Evolutionary conservation across 2,888 invertebrate genomes (phyloP), one percentile per base, ranked within the genome.

Genomic region (Idaea straminata): DNA sequence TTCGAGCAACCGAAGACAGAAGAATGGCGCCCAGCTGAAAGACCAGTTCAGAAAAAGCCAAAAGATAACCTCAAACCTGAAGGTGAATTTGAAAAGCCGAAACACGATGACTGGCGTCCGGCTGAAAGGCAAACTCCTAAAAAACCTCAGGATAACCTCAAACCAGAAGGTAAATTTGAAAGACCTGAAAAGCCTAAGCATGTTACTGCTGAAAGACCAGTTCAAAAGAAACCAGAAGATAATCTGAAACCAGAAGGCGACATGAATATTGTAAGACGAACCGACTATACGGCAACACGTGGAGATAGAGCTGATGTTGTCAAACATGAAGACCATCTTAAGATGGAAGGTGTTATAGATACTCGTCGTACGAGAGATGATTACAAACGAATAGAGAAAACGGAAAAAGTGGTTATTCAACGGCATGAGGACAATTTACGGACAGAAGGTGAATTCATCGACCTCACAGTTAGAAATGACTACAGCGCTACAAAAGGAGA

Each of bases 281-380:
- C 82, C 70, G 93, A 82, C 81, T 92, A 89, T 66, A 89, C 89
- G 15, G 90, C 93, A 5, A 91, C 93, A 34, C 88, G 88, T 64
- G 95, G 94, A 6, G 96, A 96, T 78, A 88, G 95, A 64, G 93
- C 94, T 1, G 94, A 95, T 66, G 84, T 95, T 1, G 93, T 95
- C 3, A 93, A 82, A 77, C 95, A 94, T 72, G 94, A 95, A 82
- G 96, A 96, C 80, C 95, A 96, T 79, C 85, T 96, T 3, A 94
- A 92, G 79, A 94, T 96, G 93, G 95, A 95, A 82, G 96, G 96
- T 1, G 93, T 89, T 62, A 93, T 95, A 63, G 92, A 93, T 70
- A 79, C 86, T 10, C 89, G 87, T 73, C 89, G 94, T 35, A 91
- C 93, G 15, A 88, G 94, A 64, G 94, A 94, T 75, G 94, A 94